Evolutionary conservation across 2,888 invertebrate genomes (phyloP).

Genomic region (Polyommatus iphigenia): DNA sequence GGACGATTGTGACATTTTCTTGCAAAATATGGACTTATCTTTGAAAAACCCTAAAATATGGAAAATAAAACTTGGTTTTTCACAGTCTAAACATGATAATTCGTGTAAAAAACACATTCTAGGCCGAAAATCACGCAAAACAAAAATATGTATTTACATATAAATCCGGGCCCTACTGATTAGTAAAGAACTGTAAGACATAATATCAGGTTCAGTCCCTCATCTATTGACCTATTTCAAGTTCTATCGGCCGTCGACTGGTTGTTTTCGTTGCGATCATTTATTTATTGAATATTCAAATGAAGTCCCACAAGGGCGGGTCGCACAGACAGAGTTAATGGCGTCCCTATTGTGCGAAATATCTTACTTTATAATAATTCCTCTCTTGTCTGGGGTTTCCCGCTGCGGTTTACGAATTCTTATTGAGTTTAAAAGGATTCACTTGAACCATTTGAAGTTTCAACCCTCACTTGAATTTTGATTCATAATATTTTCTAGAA

Average conservation of each 20-base stretch:
- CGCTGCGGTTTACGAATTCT: constrained; percentile 13
- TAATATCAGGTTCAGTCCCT: background rate
- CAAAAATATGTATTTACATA: too few species aligned
- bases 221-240: background rate
- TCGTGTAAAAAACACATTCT: too few species aligned
- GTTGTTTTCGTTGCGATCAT: background rate
- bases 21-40: too few species aligned
- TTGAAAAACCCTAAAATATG: too few species aligned
- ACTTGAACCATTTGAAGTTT: constrained; percentile 1
- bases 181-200: background rate
- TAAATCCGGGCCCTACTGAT: too few species aligned
- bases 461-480: background rate
- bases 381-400: constrained; percentile 11
- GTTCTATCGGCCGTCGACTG: background rate
- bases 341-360: constrained; percentile 15
- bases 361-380: constrained; percentile 14
- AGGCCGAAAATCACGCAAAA: too few species aligned
- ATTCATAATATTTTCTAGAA: background rate
- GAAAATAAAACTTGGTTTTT: too few species aligned
- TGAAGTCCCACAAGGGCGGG: background rate
- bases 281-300: constrained; percentile 16
- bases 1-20: too few species aligned
- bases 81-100: too few species aligned
- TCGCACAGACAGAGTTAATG: constrained; percentile 12
- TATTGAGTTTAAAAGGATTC: constrained; percentile 19